A percentile compares a stretch with the other conserved stretches of the same genome.
Evolutionary conservation across 2,888 invertebrate genomes (phyloP).

Genomic region (Eupithecia subumbrata): DNA sequence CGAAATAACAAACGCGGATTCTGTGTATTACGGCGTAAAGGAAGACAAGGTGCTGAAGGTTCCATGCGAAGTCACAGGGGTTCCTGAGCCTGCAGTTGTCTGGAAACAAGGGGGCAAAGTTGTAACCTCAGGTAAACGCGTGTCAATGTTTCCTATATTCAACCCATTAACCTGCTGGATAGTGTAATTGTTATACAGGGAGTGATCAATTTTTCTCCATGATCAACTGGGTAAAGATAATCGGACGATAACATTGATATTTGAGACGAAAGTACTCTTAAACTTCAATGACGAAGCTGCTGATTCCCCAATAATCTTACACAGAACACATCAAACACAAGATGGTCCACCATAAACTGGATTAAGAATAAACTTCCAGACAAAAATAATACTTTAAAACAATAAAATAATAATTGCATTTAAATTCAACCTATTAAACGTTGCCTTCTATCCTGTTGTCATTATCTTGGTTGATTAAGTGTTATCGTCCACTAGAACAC

Average conservation of each 20-base stretch:
- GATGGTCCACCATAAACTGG: background rate
- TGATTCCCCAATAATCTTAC: background rate
- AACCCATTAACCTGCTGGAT: background rate
- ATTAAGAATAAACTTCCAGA: too few relatives aligned
- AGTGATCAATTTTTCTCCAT: background rate
- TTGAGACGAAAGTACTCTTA: background rate
- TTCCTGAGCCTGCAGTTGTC: slow-evolving; percentile 43
- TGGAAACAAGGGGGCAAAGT: slow-evolving; percentile 36
- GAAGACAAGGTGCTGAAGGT: slow-evolving; percentile 42
- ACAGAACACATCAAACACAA: background rate
- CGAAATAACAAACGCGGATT: slow-evolving; percentile 32
- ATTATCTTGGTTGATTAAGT: background rate
- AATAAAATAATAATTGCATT: too few relatives aligned
- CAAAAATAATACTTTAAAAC: background rate
- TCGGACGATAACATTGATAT: background rate
- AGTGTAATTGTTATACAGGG: background rate
- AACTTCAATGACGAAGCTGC: background rate
- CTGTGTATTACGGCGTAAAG: slow-evolving; percentile 34
- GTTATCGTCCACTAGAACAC: background rate
- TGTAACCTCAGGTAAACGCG: slow-evolving; percentile 20
- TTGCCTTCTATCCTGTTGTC: background rate
- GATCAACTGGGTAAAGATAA: background rate
- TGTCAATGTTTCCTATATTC: background rate
- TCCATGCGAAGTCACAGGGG: slow-evolving; percentile 46
- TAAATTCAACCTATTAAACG: too few relatives aligned